phyloP scores from a whole-genome alignment of 2,113 vertebrate genomes.

The Romanogobio albipinnatus region DNA sequence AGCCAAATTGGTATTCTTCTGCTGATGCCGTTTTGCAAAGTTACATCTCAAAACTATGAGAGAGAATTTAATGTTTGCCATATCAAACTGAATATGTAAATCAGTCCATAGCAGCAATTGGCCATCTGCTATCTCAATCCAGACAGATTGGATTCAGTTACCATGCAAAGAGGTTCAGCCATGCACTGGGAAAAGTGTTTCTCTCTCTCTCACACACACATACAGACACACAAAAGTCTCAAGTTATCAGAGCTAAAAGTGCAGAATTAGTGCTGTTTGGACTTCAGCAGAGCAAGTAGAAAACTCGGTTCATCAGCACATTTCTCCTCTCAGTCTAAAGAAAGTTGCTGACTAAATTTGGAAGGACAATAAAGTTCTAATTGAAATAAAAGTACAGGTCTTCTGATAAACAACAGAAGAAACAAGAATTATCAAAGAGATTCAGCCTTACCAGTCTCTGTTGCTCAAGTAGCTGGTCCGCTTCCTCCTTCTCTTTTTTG shows the following conservation, averaged over 20 bases:
- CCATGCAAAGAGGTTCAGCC: conserved; percentile 93
- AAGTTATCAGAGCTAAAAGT: conserved; percentile 76
- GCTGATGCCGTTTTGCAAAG: conserved; percentile 76
- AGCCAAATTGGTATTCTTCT: conserved; percentile 36
- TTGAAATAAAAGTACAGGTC: background rate
- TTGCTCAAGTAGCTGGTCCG: conserved; percentile 96
- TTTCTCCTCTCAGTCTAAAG: conserved; percentile 37
- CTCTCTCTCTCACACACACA: conserved; percentile 55
- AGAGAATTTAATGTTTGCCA: conserved; percentile 62
- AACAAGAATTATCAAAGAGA: conserved; percentile 29
- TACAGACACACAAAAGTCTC: conserved; percentile 67
- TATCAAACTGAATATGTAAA: conserved; percentile 63
- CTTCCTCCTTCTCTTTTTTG: conserved; percentile 98
- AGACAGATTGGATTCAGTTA: conserved; percentile 66
- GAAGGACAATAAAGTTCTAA: conserved; percentile 18
- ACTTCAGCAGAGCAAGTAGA: conserved; percentile 79
- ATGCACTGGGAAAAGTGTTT: conserved; percentile 85
- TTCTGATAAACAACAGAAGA: background rate
- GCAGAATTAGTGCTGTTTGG: conserved; percentile 87
- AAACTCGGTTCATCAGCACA: conserved; percentile 42
- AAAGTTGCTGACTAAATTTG: background rate
- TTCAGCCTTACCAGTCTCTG: conserved; percentile 91
- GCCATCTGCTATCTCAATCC: conserved; percentile 62
- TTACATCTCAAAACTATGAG: conserved; percentile 66
- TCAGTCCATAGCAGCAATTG: conserved; percentile 59